Evolutionary conservation across 2,113 vertebrate species (phyloP).

Genomic region (Gopherus evgoodei): DNA sequence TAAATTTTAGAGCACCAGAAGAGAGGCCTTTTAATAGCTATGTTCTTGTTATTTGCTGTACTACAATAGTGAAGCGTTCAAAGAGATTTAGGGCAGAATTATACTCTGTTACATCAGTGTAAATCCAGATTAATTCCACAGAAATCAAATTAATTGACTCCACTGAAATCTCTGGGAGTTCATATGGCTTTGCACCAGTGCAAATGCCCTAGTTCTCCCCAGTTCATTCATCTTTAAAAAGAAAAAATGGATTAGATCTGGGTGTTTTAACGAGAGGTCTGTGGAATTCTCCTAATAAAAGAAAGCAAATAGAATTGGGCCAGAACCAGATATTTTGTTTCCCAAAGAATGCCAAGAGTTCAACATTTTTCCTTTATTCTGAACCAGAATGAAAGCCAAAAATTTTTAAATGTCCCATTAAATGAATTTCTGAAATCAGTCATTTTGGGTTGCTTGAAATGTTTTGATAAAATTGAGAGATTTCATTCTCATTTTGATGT

Average conservation of each 20-base stretch:
- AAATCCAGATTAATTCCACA: slow-evolving; percentile 4
- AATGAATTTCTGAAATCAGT: background rate
- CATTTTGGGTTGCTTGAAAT: background rate
- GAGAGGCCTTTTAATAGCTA: background rate
- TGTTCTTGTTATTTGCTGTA: background rate
- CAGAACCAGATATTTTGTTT: background rate
- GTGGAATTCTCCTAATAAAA: background rate
- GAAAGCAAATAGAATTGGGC: background rate
- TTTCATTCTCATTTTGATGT: background rate
- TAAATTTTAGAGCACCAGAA: background rate
- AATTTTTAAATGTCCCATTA: background rate
- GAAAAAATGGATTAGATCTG: background rate
- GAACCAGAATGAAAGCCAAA: background rate
- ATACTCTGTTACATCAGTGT: fast-evolving
- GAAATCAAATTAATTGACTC: slow-evolving; percentile 16
- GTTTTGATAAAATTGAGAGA: background rate
- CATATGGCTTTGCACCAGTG: background rate
- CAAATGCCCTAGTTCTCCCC: background rate
- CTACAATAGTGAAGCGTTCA: background rate
- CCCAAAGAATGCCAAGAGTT: background rate
- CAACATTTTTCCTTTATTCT: background rate
- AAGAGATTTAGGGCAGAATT: background rate
- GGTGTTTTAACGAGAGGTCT: background rate
- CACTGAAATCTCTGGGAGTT: background rate
- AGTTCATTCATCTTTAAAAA: background rate